Evolutionary conservation across 2,113 vertebrate genomes (phyloP), one percentile per base, ranked within the genome.

Genomic region (Enhydra lutris): DNA sequence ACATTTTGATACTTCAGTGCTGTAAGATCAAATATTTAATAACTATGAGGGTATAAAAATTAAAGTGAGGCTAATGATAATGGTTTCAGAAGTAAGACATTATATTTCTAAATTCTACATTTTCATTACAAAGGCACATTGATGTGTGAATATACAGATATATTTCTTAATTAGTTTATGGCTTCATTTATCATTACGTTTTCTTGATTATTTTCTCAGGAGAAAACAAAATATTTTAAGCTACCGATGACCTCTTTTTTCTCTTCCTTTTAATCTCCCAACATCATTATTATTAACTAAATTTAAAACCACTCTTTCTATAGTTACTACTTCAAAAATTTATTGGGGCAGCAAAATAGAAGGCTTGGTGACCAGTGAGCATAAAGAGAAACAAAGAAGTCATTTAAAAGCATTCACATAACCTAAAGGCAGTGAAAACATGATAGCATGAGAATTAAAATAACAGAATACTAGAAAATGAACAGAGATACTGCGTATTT

Each of bases 221-320:
- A 93, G 90, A 74, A 93, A 94, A 83, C 17, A 84, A 93, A 87
- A 78, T 45, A 47, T 52, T 79, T 73, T 59, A 88, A 91, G 36
- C 4, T 78, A 59, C 23, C 6, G 7, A 78, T 29, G 45, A 20
- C 67, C 47, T 94, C 59, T 23, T 55, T 93, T n/a, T 79, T 18
- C 42, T 91, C 10, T 93, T 91, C 63, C 34, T 84, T 92, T 88
- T 84, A 88, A 23, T 90, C 39, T 88, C 31, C 24, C 10, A 95
- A 29, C 10, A 34, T 79, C 2, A 2, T 85, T 57, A 76, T 59
- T 50, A 42, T 65, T 78, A 36, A 36, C 42, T 69, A 84, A 73
- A 20, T 81, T 89, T 78, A 93, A 95, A 92, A 83, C 34, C 15
- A 65, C 11, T 69, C 34, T 55, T 91, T 83, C 73, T 86, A 11